These are phyloP conservation scores for Pristionchus maxplancki DNA, from an alignment of 2,888 invertebrate species.

Conservation along the genomic window DNA sequence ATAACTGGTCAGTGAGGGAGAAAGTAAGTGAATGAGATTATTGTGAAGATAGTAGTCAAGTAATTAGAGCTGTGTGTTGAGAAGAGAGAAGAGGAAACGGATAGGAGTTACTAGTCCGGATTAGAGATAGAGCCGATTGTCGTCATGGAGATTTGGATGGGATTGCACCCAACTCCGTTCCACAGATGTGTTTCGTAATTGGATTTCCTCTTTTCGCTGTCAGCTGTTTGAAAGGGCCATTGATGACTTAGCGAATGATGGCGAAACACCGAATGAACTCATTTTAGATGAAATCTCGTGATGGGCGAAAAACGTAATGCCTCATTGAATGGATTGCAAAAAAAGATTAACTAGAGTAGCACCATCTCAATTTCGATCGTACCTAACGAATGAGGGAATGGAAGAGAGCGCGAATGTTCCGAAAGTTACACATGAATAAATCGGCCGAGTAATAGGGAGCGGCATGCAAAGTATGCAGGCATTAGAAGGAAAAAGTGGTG, in stretches of 20 bases:
- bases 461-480: background rate
- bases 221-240: background rate
- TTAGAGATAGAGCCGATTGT: conserved; percentile 16
- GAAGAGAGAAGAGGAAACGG: background rate
- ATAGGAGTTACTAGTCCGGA: conserved; percentile 10
- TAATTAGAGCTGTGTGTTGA: background rate
- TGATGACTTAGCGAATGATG: background rate
- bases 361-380: background rate
- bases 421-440: conserved; percentile 32
- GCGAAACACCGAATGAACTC: background rate
- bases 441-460: background rate
- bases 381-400: background rate
- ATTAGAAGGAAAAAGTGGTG: background rate
- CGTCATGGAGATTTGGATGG: conserved; percentile 25
- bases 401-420: background rate
- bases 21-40: conserved; percentile 32
- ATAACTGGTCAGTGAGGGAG: conserved; percentile 16
- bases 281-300: background rate
- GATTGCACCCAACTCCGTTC: background rate
- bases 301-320: background rate
- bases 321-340: background rate
- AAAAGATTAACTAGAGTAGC: background rate
- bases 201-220: background rate
- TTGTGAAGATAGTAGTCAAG: conserved; percentile 11
- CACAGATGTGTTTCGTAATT: conserved; percentile 10